These are phyloP conservation scores for Rhodeus uyekii DNA, from an alignment of 2,797 vertebrate species.

Conservation along the genomic window DNA sequence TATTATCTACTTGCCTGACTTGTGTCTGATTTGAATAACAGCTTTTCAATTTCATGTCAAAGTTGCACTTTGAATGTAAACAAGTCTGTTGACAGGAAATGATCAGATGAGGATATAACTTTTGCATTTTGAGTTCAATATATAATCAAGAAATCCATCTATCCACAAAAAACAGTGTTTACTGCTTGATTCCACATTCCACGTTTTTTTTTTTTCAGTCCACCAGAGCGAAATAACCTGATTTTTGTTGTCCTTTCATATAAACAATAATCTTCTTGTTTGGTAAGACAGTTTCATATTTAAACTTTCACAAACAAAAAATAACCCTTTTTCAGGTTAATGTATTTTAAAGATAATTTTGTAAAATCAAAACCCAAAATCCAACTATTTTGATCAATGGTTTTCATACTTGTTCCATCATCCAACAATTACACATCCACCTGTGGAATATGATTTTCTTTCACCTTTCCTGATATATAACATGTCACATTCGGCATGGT, in stretches of 20 bases:
- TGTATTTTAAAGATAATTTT: neutral
- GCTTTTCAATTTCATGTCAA: neutral
- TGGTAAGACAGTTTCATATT: neutral
- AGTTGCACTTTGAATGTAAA: neutral
- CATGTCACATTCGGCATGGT: too few species aligned
- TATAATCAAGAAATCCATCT: neutral
- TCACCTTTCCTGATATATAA: too few species aligned
- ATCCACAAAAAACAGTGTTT: neutral
- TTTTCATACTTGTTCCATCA: too few species aligned
- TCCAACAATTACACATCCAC: too few species aligned
- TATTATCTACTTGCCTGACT: neutral
- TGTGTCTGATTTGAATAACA: slow-evolving; percentile 8
- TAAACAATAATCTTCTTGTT: neutral
- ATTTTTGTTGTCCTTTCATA: neutral
- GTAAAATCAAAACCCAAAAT: too few species aligned
- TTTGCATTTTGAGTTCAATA: neutral
- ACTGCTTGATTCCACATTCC: neutral
- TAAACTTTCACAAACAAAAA: neutral
- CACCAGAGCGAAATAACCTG: neutral
- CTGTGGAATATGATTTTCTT: too few species aligned
- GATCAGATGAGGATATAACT: neutral
- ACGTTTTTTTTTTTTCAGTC: neutral
- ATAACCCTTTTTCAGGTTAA: neutral
- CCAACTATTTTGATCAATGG: too few species aligned
- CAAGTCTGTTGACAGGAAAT: slow-evolving; percentile 4